Conservation (phyloP, 2,113 vertebrate genomes). For the Neotoma lepida region DNA sequence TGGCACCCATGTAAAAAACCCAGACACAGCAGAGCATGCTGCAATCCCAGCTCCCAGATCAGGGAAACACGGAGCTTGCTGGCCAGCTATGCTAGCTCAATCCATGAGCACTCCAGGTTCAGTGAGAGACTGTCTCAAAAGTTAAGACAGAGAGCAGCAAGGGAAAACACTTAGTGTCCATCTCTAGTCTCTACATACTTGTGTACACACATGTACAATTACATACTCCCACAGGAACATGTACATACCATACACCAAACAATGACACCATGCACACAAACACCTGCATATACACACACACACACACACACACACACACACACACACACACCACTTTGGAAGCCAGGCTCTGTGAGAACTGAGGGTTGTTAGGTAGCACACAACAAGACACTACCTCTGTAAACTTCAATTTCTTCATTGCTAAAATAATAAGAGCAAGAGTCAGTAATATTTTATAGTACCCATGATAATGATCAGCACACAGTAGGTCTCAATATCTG, state of each 20-base stretch:
- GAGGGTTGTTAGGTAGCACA: rapidly evolving
- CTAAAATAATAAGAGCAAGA: background rate
- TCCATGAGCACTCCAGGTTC: background rate
- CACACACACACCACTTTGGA: background rate
- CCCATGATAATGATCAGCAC: too few species aligned
- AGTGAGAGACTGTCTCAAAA: background rate
- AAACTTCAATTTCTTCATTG: background rate
- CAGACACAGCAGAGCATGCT: background rate
- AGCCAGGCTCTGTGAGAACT: background rate
- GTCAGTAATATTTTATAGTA: background rate
- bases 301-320: background rate
- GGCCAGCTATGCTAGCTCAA: background rate
- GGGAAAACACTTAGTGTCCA: background rate
- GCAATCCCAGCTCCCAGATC: too few species aligned
- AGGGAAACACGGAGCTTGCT: background rate
- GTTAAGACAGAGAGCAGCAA: background rate
- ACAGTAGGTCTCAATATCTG: background rate
- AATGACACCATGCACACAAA: background rate
- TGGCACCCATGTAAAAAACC: background rate
- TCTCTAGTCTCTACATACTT: too few species aligned
- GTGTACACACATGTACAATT: background rate
- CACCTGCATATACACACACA: background rate
- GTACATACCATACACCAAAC: background rate
- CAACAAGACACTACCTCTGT: background rate
- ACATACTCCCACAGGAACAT: background rate